Conservation (phyloP, 2,113 vertebrate genomes). For the Oncorhynchus keta region DNA sequence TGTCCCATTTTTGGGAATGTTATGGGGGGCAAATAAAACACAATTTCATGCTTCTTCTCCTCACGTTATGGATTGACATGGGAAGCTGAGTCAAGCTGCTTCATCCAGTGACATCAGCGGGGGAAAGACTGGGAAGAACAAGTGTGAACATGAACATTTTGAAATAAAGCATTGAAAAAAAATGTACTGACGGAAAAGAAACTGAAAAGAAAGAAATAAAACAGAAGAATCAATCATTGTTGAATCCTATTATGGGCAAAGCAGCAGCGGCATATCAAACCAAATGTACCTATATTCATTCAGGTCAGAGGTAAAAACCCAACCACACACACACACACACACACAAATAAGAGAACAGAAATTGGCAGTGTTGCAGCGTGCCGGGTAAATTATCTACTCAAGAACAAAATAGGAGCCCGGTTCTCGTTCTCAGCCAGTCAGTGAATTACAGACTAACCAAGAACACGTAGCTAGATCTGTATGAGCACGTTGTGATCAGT, state of each 20-base stretch:
- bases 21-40: no score
- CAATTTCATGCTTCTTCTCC: not conserved
- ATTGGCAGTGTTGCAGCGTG: conserved; percentile 40
- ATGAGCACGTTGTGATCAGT: conserved; percentile 24
- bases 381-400: conserved; percentile 75
- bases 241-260: not conserved
- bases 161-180: not conserved
- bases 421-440: conserved; percentile 22
- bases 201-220: not conserved
- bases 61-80: not conserved
- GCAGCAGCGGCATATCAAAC: no score
- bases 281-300: not conserved
- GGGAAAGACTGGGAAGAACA: not conserved
- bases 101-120: not conserved
- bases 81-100: not conserved
- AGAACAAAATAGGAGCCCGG: conserved; percentile 48
- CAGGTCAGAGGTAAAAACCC: not conserved
- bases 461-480: conserved; percentile 4
- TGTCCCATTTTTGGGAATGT: not conserved
- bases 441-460: conserved; percentile 72
- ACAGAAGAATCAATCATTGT: no score
- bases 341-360: no score
- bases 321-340: no score
- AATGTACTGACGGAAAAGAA: not conserved
- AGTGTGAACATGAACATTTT: not conserved